Evolutionary conservation across 2,113 vertebrate species (phyloP).

Genomic region (Daubentonia madagascariensis): DNA sequence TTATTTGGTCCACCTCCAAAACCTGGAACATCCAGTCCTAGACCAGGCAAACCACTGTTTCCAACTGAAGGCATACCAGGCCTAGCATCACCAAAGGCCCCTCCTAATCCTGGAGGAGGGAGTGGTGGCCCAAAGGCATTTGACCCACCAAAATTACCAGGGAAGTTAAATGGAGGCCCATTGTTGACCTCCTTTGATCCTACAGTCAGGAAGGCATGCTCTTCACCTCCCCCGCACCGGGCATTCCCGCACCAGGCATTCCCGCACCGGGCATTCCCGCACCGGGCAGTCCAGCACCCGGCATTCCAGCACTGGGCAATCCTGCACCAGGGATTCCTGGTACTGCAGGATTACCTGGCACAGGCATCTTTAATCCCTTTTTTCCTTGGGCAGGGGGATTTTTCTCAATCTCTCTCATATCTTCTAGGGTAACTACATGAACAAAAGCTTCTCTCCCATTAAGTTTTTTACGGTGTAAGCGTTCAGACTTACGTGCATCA

Average conservation of each 20-base stretch:
- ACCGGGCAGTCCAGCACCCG: background rate
- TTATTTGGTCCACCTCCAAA: slow-evolving; percentile 89
- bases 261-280: rapidly evolving
- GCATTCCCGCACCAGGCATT: background rate
- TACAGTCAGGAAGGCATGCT: slow-evolving; percentile 92
- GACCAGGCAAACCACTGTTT: slow-evolving; percentile 88
- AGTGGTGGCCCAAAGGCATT: slow-evolving; percentile 93
- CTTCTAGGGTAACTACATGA: slow-evolving; percentile 93
- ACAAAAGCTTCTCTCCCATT: slow-evolving; percentile 97
- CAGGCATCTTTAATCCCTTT: slow-evolving; percentile 89
- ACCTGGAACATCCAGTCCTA: slow-evolving; percentile 90
- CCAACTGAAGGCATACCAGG: slow-evolving; percentile 87
- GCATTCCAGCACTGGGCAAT: background rate
- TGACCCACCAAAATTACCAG: slow-evolving; percentile 89
- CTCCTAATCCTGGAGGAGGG: slow-evolving; percentile 91
- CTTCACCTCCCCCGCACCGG: slow-evolving; percentile 82
- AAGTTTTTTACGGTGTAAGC: slow-evolving; percentile 96
- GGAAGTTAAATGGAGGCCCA: slow-evolving; percentile 91
- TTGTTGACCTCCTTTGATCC: slow-evolving; percentile 90
- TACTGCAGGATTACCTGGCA: slow-evolving; percentile 82
- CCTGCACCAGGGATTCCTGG: slow-evolving; percentile 62
- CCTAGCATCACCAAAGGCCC: slow-evolving; percentile 90
- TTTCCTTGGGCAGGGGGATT: slow-evolving; percentile 95
- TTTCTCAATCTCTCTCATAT: slow-evolving; percentile 97
- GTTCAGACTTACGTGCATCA: slow-evolving; percentile 95